Conservation (phyloP, 2,888 invertebrate genomes). For the Metacarcinus magister region DNA sequence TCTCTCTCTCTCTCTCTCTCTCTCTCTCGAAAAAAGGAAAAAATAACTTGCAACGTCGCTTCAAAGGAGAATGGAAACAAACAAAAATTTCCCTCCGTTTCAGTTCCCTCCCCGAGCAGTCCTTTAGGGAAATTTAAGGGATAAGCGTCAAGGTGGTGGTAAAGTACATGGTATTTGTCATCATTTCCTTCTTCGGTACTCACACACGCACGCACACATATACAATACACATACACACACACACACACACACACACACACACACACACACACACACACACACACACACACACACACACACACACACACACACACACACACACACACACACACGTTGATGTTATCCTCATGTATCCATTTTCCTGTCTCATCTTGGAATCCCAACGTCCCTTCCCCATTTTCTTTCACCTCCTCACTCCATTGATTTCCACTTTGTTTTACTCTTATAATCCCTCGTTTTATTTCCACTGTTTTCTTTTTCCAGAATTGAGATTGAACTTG, state of each 20-base stretch:
- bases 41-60: no score
- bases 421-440: background rate
- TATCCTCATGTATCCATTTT: background rate
- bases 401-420: background rate
- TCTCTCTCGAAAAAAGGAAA: background rate
- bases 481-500: background rate
- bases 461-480: background rate
- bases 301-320: no score
- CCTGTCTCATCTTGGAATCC: background rate
- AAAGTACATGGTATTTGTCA: background rate
- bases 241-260: background rate
- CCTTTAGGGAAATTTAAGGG: background rate
- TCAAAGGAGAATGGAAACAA: background rate
- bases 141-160: background rate
- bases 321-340: background rate
- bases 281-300: no score
- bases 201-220: background rate
- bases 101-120: background rate
- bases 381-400: background rate
- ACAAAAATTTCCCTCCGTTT: background rate
- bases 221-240: background rate
- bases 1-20: constrained; percentile 41
- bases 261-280: no score
- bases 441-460: background rate
- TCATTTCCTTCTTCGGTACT: background rate